These are phyloP conservation scores for Nematostella vectensis DNA, from an alignment of 92 coral and sea anemone species.

Conservation along the genomic window DNA sequence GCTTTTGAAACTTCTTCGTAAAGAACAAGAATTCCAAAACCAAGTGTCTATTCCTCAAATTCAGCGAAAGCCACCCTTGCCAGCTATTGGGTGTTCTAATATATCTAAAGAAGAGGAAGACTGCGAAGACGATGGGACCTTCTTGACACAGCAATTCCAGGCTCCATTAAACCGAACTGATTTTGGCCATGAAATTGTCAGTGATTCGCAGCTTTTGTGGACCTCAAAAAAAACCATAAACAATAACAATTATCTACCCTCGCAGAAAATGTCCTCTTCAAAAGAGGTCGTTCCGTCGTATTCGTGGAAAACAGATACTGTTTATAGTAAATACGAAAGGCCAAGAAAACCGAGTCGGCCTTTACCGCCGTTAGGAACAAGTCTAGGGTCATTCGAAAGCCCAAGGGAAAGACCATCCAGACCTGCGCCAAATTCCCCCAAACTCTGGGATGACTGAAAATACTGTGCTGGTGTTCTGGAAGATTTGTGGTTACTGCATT, in stretches of 20 bases:
- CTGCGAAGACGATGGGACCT: constrained; percentile 2
- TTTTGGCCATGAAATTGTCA: constrained; percentile 16
- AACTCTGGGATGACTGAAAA: constrained; percentile 31
- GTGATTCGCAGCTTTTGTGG: constrained; percentile 30
- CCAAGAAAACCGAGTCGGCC: constrained; percentile 42
- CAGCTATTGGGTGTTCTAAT: constrained; percentile 54
- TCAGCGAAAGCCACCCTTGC: constrained; percentile 66
- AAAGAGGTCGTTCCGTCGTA: constrained; percentile 10
- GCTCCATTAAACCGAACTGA: constrained; percentile 5
- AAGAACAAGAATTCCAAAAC: constrained; percentile 61
- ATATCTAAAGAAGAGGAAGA: neutral
- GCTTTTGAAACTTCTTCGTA: constrained; percentile 64
- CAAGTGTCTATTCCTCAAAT: constrained; percentile 62
- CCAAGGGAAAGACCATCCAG: constrained; percentile 33
- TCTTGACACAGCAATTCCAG: constrained; percentile 8
- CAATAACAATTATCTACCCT: constrained; percentile 5
- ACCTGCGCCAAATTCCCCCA: constrained; percentile 59
- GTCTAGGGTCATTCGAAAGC: constrained; percentile 12
- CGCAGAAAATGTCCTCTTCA: neutral
- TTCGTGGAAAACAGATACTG: constrained; percentile 36
- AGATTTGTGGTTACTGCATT: neutral
- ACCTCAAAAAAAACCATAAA: constrained; percentile 2
- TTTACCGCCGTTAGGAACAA: constrained; percentile 62
- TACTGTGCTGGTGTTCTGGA: too few species aligned
- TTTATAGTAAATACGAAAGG: constrained; percentile 32